Evolutionary conservation across 1,140 invertebrate species (phyloP).

Genomic region (Gryon sp.): DNA sequence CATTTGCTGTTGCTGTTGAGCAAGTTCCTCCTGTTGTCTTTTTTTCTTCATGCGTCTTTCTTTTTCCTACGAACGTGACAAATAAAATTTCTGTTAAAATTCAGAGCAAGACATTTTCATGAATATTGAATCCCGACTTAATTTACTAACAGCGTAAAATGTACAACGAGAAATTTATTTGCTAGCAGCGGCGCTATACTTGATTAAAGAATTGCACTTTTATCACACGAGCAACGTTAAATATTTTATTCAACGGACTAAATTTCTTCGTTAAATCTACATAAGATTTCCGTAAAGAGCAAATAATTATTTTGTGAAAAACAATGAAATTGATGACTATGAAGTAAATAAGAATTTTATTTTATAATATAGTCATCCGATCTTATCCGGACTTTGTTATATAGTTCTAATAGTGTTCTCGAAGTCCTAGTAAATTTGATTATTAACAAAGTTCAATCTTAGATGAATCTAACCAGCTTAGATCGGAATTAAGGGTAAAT

Average conservation of each 20-base stretch:
- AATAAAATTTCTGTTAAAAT: constrained; percentile 47
- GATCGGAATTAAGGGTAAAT: constrained; percentile 15
- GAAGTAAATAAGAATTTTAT: too few relatives aligned
- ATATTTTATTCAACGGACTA: constrained; percentile 5
- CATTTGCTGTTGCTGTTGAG: constrained; percentile 82
- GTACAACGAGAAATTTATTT: constrained; percentile 27
- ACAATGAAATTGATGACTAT: too few relatives aligned
- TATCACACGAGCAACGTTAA: constrained; percentile 2
- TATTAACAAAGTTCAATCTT: constrained; percentile 27
- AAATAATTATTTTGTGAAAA: constrained; percentile 5
- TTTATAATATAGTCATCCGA: too few relatives aligned
- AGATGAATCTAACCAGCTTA: constrained; percentile 5
- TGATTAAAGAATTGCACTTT: constrained; percentile 36
- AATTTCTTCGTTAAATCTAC: neutral
- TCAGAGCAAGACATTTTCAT: constrained; percentile 37
- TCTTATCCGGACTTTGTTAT: too few relatives aligned
- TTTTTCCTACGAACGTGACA: constrained; percentile 80
- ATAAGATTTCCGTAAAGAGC: neutral
- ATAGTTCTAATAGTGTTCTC: constrained; percentile 12
- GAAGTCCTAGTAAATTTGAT: constrained; percentile 22
- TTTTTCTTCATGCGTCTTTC: constrained; percentile 87
- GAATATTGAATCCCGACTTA: constrained; percentile 49
- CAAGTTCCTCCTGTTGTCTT: constrained; percentile 87
- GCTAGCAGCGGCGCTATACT: constrained; percentile 5
- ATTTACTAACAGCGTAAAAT: constrained; percentile 37